Conservation (phyloP, 2,113 vertebrate species). For the Ranitomeya variabilis region DNA sequence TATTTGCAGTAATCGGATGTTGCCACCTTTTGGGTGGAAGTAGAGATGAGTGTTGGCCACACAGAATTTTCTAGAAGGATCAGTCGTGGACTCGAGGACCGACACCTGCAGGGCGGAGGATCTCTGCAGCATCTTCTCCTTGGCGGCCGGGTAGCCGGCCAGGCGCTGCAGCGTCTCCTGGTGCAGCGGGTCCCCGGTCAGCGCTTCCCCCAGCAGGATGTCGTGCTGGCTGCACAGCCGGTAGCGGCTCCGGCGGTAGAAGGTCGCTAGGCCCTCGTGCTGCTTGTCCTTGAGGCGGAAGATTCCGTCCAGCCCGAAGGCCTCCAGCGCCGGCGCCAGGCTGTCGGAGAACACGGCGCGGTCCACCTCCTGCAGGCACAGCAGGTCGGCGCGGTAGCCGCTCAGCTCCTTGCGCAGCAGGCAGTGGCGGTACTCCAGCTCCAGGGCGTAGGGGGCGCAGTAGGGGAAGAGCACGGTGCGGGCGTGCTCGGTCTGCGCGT, state of each 20-base stretch:
- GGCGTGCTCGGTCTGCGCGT: slow-evolving; percentile 91
- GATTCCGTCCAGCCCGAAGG: slow-evolving; percentile 85
- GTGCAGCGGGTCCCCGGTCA: slow-evolving; percentile 78
- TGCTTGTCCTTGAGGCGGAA: slow-evolving; percentile 86
- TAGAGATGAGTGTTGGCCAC: slow-evolving; percentile 96
- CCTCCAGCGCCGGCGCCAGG: slow-evolving; percentile 85
- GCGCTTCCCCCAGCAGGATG: slow-evolving; percentile 78
- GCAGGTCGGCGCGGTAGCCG: slow-evolving; percentile 88
- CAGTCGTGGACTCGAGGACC: slow-evolving; percentile 80
- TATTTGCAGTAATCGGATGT: slow-evolving; percentile 89
- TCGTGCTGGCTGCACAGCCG: slow-evolving; percentile 80
- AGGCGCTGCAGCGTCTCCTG: slow-evolving; percentile 74
- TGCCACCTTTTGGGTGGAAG: slow-evolving; percentile 95
- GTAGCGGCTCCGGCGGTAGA: slow-evolving; percentile 87
- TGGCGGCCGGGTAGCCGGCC: slow-evolving; percentile 68
- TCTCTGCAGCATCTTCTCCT: slow-evolving; percentile 79
- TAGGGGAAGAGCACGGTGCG: slow-evolving; percentile 89
- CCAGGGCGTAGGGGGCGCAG: slow-evolving; percentile 90
- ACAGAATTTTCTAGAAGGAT: slow-evolving; percentile 82
- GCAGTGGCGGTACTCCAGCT: slow-evolving; percentile 90
- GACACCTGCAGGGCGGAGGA: slow-evolving; percentile 89
- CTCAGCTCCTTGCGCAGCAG: slow-evolving; percentile 91
- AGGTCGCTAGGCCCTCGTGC: slow-evolving; percentile 91
- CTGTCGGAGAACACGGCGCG: slow-evolving; percentile 82
- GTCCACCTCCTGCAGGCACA: slow-evolving; percentile 96